Conservation (phyloP, 2,888 invertebrate species). For the Scaptomyza polygonia region DNA sequence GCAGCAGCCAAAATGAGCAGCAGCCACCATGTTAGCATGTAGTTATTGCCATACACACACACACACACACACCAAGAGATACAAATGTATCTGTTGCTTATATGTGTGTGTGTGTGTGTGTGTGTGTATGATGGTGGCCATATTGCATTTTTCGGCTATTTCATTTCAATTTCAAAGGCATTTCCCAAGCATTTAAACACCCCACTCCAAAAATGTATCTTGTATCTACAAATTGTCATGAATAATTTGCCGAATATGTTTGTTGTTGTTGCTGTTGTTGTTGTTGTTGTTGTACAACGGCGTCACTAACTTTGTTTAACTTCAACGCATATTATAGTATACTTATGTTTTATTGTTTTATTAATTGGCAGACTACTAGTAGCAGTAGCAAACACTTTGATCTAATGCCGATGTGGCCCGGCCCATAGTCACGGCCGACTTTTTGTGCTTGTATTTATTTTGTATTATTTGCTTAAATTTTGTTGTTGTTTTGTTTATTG, state of each 20-base stretch:
- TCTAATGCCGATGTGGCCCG: constrained; percentile 47
- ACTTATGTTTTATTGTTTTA: constrained; percentile 53
- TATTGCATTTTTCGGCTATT: constrained; percentile 58
- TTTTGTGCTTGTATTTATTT: constrained; percentile 54
- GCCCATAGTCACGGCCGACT: constrained; percentile 63
- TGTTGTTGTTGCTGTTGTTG: constrained; percentile 14
- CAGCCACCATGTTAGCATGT: constrained; percentile 75
- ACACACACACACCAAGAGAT: constrained; percentile 8
- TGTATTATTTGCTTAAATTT: constrained; percentile 42
- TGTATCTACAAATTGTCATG: constrained; percentile 71
- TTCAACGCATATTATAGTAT: constrained; percentile 5
- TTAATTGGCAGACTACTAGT: constrained; percentile 56
- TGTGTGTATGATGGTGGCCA: constrained; percentile 55
- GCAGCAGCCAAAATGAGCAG: constrained; percentile 69
- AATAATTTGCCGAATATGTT: constrained; percentile 60
- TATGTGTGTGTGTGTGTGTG: constrained; percentile 8
- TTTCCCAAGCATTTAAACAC: constrained; percentile 47
- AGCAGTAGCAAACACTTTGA: constrained; percentile 50
- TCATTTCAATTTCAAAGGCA: constrained; percentile 52
- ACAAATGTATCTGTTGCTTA: constrained; percentile 46
- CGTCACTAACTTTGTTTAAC: constrained; percentile 34
- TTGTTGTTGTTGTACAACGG: constrained; percentile 38
- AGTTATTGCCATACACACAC: constrained; percentile 55
- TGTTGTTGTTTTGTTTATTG: constrained; percentile 41
- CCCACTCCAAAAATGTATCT: constrained; percentile 41